Evolutionary conservation across 2,113 vertebrate genomes (phyloP).

Genomic region (Sceloporus undulatus): DNA sequence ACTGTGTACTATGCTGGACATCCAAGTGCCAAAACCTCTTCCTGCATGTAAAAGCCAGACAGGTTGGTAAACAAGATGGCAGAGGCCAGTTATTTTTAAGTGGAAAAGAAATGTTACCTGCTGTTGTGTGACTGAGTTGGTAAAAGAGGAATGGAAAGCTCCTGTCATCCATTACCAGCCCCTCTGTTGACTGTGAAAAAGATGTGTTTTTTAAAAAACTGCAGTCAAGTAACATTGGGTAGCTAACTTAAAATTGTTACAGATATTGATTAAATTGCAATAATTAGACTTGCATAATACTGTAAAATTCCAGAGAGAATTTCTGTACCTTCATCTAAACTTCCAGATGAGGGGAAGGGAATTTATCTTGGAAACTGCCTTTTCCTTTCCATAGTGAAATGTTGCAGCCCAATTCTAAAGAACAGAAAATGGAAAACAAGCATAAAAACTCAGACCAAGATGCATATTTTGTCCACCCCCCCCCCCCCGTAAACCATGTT

Average conservation of each 20-base stretch:
- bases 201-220: neutral
- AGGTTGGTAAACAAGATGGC: neutral
- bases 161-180: no score
- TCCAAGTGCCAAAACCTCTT: neutral
- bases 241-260: neutral
- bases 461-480: slow-evolving; percentile 44
- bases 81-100: neutral
- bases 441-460: slow-evolving; percentile 30
- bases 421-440: slow-evolving; percentile 34
- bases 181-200: no score
- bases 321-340: neutral
- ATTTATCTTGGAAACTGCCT: neutral
- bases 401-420: neutral
- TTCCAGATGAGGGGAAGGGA: slow-evolving; percentile 5
- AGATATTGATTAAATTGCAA: neutral
- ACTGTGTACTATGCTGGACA: neutral
- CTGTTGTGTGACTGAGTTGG: no score
- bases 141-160: no score
- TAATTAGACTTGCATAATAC: neutral
- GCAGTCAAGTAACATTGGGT: neutral
- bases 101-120: no score
- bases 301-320: neutral
- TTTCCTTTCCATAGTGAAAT: neutral
- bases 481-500: slow-evolving; percentile 2
- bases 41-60: no score